These are phyloP conservation scores for Ceriagrion tenellum DNA, from an alignment of 2,888 invertebrate genomes.

Conservation along the genomic window DNA sequence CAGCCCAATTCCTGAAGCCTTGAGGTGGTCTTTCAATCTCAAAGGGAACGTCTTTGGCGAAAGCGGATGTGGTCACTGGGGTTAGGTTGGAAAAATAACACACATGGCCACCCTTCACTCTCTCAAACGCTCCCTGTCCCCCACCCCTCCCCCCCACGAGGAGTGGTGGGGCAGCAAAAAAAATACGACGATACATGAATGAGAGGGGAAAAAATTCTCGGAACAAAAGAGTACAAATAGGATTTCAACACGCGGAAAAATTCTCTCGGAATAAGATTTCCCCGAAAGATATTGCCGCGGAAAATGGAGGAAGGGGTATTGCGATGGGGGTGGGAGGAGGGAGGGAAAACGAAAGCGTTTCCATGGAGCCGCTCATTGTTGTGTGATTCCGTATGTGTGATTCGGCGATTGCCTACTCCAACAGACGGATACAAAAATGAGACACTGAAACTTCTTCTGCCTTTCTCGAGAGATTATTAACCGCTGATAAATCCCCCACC, in stretches of 20 bases:
- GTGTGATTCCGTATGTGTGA: not conserved
- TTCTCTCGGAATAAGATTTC: conserved; percentile 5
- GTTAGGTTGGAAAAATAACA: not conserved
- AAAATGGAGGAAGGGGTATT: not conserved
- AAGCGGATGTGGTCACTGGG: not conserved
- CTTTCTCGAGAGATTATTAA: not conserved
- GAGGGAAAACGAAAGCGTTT: not conserved
- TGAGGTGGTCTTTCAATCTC: too few species aligned
- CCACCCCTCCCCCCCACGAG: too few species aligned
- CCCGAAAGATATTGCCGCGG: not conserved
- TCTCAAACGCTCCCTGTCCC: too few species aligned
- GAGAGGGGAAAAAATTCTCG: not conserved
- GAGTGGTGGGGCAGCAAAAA: not conserved
- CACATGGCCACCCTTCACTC: not conserved
- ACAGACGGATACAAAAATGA: not conserved
- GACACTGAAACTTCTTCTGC: not conserved
- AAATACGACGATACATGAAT: not conserved
- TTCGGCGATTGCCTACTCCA: not conserved
- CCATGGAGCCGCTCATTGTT: not conserved
- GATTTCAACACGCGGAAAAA: conserved; percentile 33
- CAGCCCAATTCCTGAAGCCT: too few species aligned
- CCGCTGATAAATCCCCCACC: not conserved
- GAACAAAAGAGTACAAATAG: conserved; percentile 44
- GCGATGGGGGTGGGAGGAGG: not conserved
- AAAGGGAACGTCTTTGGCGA: not conserved